Base-by-base conservation (phyloP, 2,113 vertebrate species). In the Scalopus aquaticus region DNA sequence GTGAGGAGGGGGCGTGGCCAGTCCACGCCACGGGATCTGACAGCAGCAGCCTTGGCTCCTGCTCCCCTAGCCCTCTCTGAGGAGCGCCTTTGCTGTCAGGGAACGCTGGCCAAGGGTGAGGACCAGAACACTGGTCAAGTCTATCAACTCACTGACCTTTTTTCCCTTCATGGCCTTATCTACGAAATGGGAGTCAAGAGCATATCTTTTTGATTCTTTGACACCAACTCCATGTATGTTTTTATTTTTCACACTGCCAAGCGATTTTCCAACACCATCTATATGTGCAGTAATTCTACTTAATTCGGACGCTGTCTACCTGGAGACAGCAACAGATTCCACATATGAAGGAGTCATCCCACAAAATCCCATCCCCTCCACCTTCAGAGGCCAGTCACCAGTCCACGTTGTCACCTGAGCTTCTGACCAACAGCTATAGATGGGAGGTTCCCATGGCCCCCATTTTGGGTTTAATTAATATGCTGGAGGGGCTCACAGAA, bases 111-210 rank as follows among this genome's bases (percentile, higher is more conserved):
- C 30, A 12, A 67, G 20, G 49, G 58, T 10, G 26, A n/a, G 12
- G 9, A 9, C 5, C 2, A 19, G 60, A 8, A n/a, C n/a, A n/a
- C n/a, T 3, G 4, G 37, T n/a, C n/a, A n/a, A n/a, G n/a, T 32
- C 26, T 51, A 9, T 60, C 15, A 3, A 80, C 72, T 77, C 49
- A n/a, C 70, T 69, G 81, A 70, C 44, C 37, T 35, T 80, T 51
- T 42, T 92, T 51, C 49, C n/a, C 51, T 89, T 95, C 88, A 64
- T 22, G 6, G 16, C 17, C 46, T 93, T 42, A 64, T 4, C 28
- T 65, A 37, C 20, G 39, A 64, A 32, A 13, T 56, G 42, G 77
- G 67, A 24, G 15, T 80, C 28, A 5, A 32, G 28, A 79, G 64
- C 60, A 70, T 6, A 49, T 9, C 56, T 37, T 64, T 58, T 16